A percentile compares a stretch with the other conserved stretches of the same genome.
Evolutionary conservation across 2,113 vertebrate genomes (phyloP).

Genomic region (Plotosus lineatus): DNA sequence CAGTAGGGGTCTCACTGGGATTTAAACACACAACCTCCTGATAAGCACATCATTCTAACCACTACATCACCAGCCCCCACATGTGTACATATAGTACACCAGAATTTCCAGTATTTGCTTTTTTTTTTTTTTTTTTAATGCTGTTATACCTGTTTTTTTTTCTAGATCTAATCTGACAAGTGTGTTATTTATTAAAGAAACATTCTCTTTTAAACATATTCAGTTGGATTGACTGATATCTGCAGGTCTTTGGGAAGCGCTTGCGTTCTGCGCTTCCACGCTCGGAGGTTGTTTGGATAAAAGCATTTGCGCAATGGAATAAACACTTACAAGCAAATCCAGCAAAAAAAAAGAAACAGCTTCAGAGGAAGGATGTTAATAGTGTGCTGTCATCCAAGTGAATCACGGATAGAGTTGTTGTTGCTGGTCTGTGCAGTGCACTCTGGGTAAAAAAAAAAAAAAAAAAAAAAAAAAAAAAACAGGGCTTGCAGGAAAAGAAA

Average conservation of each 20-base stretch:
- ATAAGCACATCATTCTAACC: too few relatives aligned
- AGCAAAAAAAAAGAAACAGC: constrained; percentile 13
- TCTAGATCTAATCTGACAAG: too few relatives aligned
- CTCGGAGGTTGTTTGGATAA: neutral
- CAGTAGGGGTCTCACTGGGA: too few relatives aligned
- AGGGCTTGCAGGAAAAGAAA: neutral
- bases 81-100: too few relatives aligned
- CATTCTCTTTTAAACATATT: neutral
- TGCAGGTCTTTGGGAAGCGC: neutral
- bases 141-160: too few relatives aligned
- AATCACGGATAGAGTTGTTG: neutral
- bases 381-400: neutral
- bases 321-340: neutral
- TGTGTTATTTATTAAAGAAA: too few relatives aligned
- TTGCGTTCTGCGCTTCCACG: neutral
- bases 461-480: too few relatives aligned
- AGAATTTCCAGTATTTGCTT: too few relatives aligned
- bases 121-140: too few relatives aligned
- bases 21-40: too few relatives aligned
- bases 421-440: constrained; percentile 2
- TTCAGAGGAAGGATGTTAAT: constrained; percentile 1
- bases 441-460: neutral
- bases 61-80: too few relatives aligned
- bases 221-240: neutral
- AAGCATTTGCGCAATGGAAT: neutral